Evolutionary conservation across 2,888 invertebrate species (phyloP).

Genomic region (Ferdinandea cuprea): DNA sequence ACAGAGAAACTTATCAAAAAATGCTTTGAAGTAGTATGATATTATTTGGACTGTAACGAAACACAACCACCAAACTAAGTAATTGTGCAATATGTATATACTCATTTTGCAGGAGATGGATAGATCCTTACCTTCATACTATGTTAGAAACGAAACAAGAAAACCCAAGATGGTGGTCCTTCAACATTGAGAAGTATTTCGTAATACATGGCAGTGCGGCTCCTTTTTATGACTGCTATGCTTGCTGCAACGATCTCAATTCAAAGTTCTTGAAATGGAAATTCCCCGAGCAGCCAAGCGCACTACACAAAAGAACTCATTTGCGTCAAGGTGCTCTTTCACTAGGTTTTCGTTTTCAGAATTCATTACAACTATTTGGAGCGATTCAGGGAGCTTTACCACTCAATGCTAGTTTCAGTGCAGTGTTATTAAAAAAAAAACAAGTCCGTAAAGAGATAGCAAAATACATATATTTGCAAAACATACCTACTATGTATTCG

Average conservation of each 20-base stretch:
- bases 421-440: conserved; percentile 7
- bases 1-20: too few species aligned
- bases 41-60: conserved; percentile 16
- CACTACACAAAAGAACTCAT: conserved; percentile 70
- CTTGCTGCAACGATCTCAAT: conserved; percentile 55
- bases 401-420: conserved; percentile 57
- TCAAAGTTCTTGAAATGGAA: conserved; percentile 71
- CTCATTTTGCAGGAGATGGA: background rate
- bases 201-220: conserved; percentile 58
- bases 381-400: conserved; percentile 47
- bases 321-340: conserved; percentile 74
- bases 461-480: too few species aligned
- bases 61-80: conserved; percentile 40
- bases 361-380: conserved; percentile 71
- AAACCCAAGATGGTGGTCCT: conserved; percentile 68
- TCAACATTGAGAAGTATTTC: conserved; percentile 66
- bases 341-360: conserved; percentile 68
- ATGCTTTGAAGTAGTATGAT: background rate
- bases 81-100: conserved; percentile 51
- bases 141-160: conserved; percentile 54
- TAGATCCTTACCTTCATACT: conserved; percentile 35
- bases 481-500: too few species aligned
- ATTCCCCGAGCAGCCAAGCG: conserved; percentile 67
- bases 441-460: background rate
- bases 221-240: conserved; percentile 24